Evolutionary conservation across 2,797 vertebrate genomes (phyloP).

Genomic region (Sebastes melanostomus): DNA sequence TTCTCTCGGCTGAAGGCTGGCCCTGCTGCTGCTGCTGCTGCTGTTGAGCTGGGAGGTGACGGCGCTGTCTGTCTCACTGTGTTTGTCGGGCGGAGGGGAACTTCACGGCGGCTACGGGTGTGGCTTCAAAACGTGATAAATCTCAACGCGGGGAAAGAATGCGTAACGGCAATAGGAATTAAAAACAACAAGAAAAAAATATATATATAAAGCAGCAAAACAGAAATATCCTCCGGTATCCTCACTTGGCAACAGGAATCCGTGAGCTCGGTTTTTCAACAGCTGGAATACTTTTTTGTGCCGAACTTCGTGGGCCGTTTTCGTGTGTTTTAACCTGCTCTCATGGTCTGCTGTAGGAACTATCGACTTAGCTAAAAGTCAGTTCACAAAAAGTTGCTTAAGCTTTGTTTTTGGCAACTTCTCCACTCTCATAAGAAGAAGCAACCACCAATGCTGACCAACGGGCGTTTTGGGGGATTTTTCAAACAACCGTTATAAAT

Average conservation of each 20-base stretch:
- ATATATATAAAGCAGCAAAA: neutral
- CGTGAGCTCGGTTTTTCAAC: constrained; percentile 42
- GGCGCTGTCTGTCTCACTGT: constrained; percentile 62
- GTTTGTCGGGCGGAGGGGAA: constrained; percentile 67
- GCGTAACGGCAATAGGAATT: constrained; percentile 27
- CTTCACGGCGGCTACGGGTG: constrained; percentile 79
- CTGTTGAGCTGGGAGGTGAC: constrained; percentile 55
- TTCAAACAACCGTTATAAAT: neutral
- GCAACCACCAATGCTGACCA: constrained; percentile 18
- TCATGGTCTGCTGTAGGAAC: constrained; percentile 27
- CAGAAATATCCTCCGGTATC: neutral
- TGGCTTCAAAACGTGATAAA: constrained; percentile 81
- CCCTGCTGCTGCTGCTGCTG: constrained; percentile 34
- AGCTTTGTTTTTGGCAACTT: constrained; percentile 20
- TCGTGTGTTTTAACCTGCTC: constrained; percentile 44
- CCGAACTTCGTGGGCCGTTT: constrained; percentile 61
- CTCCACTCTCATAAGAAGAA: neutral
- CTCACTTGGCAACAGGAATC: constrained; percentile 27
- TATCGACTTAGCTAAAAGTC: constrained; percentile 14
- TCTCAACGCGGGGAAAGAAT: constrained; percentile 69
- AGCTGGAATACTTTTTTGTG: constrained; percentile 69
- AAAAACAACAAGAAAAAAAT: neutral
- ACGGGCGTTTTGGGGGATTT: constrained; percentile 19
- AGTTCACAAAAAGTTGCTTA: constrained; percentile 33
- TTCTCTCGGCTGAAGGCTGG: neutral